These are phyloP conservation scores for Tetragnatha montana DNA, from an alignment of 2,888 invertebrate genomes.

Conservation along the genomic window DNA sequence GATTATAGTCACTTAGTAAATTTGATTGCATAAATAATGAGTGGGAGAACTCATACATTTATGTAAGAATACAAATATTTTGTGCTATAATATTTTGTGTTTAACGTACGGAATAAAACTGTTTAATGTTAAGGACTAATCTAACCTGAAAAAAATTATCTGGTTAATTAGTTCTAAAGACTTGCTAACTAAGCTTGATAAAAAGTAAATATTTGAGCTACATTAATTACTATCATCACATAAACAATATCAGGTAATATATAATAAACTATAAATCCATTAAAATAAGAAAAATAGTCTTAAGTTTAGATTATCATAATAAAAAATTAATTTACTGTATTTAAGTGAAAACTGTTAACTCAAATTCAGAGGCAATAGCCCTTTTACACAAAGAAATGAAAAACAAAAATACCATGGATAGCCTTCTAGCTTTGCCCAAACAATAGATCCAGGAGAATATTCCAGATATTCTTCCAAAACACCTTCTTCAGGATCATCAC, in stretches of 20 bases:
- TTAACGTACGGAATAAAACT: too few relatives aligned
- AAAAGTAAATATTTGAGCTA: not conserved
- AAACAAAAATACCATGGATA: conserved; percentile 56
- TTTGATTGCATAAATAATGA: too few relatives aligned
- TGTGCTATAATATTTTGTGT: too few relatives aligned
- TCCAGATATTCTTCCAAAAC: conserved; percentile 16
- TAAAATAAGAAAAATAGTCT: not conserved
- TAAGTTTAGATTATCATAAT: not conserved
- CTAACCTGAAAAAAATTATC: too few relatives aligned
- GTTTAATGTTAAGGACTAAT: too few relatives aligned
- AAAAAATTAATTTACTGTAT: too few relatives aligned
- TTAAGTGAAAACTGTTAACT: too few relatives aligned
- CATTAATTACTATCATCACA: not conserved
- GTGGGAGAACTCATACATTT: too few relatives aligned
- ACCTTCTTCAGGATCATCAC: conserved; percentile 49
- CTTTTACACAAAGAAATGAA: not conserved
- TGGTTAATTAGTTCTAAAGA: too few relatives aligned
- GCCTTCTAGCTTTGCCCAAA: conserved; percentile 58
- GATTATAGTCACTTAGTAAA: not conserved
- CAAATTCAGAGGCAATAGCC: too few relatives aligned
- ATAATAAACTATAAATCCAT: not conserved
- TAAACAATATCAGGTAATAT: not conserved
- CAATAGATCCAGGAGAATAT: conserved; percentile 49
- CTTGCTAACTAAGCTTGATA: too few relatives aligned
- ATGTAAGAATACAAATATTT: too few relatives aligned